Evolutionary conservation across 2,113 vertebrate species (phyloP).

Genomic region (Scatophagus argus): DNA sequence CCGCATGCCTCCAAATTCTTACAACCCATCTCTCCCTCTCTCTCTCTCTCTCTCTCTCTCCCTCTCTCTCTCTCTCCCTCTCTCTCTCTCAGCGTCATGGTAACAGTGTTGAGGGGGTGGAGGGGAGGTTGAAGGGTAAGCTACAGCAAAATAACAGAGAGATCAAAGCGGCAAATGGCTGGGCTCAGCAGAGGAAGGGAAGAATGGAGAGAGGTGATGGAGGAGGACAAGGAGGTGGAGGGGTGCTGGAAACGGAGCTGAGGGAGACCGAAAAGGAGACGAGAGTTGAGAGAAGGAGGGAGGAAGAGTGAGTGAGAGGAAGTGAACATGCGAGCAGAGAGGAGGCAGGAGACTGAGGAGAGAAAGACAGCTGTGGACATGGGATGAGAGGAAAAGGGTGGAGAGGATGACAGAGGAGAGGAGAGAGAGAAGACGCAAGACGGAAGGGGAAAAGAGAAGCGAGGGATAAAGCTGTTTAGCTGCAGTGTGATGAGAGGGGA

Average conservation of each 20-base stretch:
- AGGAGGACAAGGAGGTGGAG: slow-evolving; percentile 2
- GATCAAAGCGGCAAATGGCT: slow-evolving; percentile 72
- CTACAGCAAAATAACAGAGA: slow-evolving; percentile 39
- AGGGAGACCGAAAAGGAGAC: not conserved
- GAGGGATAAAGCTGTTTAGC: slow-evolving; percentile 35
- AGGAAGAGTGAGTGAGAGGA: not conserved
- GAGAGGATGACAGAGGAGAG: not conserved
- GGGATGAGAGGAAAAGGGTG: not conserved
- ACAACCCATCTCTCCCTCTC: not conserved
- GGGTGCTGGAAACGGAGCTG: not conserved
- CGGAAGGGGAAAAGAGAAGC: not conserved
- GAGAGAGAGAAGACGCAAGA: not conserved
- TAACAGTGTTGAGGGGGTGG: slow-evolving; percentile 46
- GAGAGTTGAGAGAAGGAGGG: not conserved
- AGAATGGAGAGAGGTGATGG: slow-evolving; percentile 9
- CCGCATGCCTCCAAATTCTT: slow-evolving; percentile 23
- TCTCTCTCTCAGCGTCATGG: slow-evolving; percentile 47
- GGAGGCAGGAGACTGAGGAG: not conserved
- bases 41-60: too few species aligned
- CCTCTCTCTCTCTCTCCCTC: not conserved
- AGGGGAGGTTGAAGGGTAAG: slow-evolving; percentile 28
- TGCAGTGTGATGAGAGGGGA: slow-evolving; percentile 1
- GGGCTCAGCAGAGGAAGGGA: slow-evolving; percentile 40
- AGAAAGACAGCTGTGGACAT: not conserved
- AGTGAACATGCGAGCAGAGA: not conserved